Evolutionary conservation across 2,888 invertebrate species (phyloP).

Genomic region (Cryptocephalus primarius): DNA sequence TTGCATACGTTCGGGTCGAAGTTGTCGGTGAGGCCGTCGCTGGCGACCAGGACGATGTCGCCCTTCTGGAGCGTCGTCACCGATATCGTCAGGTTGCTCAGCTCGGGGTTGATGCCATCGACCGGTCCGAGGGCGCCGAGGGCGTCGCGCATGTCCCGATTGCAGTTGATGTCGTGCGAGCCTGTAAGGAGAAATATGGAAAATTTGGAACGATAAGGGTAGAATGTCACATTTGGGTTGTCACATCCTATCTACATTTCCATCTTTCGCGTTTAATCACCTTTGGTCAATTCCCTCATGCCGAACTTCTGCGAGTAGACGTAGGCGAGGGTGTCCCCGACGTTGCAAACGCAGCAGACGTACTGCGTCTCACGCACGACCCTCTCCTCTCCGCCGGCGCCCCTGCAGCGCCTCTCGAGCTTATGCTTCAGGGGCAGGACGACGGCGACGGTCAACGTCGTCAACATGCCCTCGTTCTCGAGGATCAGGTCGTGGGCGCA

Average conservation of each 20-base stretch:
- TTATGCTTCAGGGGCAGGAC: slow-evolving; percentile 48
- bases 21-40: slow-evolving; percentile 85
- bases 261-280: slow-evolving; percentile 33
- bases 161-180: slow-evolving; percentile 72
- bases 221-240: too few relatives aligned
- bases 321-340: slow-evolving; percentile 83
- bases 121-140: slow-evolving; percentile 81
- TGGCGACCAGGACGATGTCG: slow-evolving; percentile 77
- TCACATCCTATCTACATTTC: too few relatives aligned
- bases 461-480: slow-evolving; percentile 70
- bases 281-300: slow-evolving; percentile 73
- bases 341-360: slow-evolving; percentile 76
- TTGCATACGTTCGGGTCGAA: slow-evolving; percentile 87
- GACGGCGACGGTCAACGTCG: slow-evolving; percentile 73
- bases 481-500: slow-evolving; percentile 77
- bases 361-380: slow-evolving; percentile 37
- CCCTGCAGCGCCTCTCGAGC: slow-evolving; percentile 5
- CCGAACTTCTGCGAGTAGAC: slow-evolving; percentile 66
- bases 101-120: slow-evolving; percentile 72
- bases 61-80: slow-evolving; percentile 69
- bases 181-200: slow-evolving; percentile 34
- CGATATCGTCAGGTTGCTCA: slow-evolving; percentile 76
- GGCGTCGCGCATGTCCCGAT: slow-evolving; percentile 82
- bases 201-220: too few relatives aligned
- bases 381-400: slow-evolving; percentile 7